Evolutionary conservation across 2,797 vertebrate genomes (phyloP).

Genomic region (Phataginus tricuspis): DNA sequence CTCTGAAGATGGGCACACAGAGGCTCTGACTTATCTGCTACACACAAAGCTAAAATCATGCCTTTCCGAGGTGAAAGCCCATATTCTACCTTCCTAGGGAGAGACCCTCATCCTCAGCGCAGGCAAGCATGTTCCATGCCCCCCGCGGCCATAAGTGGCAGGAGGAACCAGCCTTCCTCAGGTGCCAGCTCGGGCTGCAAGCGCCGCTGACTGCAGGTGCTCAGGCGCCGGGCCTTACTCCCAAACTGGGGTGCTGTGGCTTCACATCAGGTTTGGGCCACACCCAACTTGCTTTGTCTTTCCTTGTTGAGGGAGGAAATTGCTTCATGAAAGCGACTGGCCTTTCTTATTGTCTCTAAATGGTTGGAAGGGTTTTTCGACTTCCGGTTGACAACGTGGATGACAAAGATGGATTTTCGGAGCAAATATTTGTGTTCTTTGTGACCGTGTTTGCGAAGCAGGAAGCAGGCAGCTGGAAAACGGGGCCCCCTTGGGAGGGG

Average conservation of each 20-base stretch:
- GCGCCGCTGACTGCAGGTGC: rapidly evolving
- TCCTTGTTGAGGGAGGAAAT: neutral
- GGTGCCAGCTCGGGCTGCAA: rapidly evolving
- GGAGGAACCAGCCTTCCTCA: neutral
- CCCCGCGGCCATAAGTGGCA: rapidly evolving
- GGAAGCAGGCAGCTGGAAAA: constrained; percentile 84
- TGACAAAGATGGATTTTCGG: neutral
- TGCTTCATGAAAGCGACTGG: rapidly evolving
- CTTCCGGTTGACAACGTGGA: constrained; percentile 12
- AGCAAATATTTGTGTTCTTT: constrained; percentile 55
- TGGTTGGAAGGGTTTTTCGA: neutral
- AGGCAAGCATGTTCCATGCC: rapidly evolving
- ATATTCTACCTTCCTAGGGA: rapidly evolving
- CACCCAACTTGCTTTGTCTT: neutral
- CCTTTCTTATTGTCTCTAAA: neutral
- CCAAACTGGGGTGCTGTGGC: rapidly evolving
- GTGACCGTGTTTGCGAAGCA: constrained; percentile 51
- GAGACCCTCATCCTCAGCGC: rapidly evolving
- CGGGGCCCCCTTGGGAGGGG: constrained; percentile 85
- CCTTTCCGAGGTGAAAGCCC: neutral
- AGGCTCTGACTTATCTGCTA: neutral
- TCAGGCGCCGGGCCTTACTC: rapidly evolving
- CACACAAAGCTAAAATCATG: neutral
- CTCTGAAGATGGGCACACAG: neutral
- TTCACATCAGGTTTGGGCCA: rapidly evolving